Base-by-base conservation (phyloP, 2,113 vertebrate species). In the Ornithorhynchus anatinus region DNA sequence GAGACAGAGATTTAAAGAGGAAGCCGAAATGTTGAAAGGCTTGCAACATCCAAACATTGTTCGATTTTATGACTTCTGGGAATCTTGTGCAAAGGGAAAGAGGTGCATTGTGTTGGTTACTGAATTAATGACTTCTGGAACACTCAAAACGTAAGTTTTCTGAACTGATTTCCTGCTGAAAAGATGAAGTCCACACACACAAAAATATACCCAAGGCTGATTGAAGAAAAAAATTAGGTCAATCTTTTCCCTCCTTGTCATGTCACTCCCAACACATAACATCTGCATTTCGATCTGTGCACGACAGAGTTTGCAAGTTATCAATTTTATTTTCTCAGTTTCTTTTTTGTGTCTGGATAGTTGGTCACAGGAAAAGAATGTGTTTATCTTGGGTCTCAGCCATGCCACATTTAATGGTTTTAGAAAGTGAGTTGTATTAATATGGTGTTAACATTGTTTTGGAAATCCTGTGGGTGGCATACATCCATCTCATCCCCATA, bases 41-140 rank as follows among this genome's bases (percentile, higher is more conserved):
- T 93, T 99, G 17, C 98, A 99, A 86, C 98, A 99, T 73, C 97
- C 97, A 58, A 99, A 99, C 83, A 99, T 99, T 1, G 98, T 99
- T 74, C 94, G 98, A 11, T 99, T 99, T 88, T 99, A 98, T 22
- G 98, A 99, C 88, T 99, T 97, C 89, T 99, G 98, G 98, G 97
- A 99, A 76, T 98, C 96, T 50, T 95, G 95, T 6, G 91, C 95
- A 14, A 98, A 96, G 91, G 97, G 96, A 47, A 98, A 96, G 76
- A 95, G 96, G 37, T 99, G 96, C 65, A 98, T 99, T 0, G 97
- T 99, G 73, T 89, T 99, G 77, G 97, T 99, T 76, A 99, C 98
- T 0, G 98, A 99, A 86, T 87, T 99, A 32, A 99, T 99, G 98
- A 99, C 98, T 56, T 99, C 98, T 36, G 98, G 98, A 81, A 99